Percentiles rank a stretch among this genome's conserved stretches.
phyloP scores from a whole-genome alignment of 1,140 invertebrate species.

The Pseudomyrmex gracilis region DNA sequence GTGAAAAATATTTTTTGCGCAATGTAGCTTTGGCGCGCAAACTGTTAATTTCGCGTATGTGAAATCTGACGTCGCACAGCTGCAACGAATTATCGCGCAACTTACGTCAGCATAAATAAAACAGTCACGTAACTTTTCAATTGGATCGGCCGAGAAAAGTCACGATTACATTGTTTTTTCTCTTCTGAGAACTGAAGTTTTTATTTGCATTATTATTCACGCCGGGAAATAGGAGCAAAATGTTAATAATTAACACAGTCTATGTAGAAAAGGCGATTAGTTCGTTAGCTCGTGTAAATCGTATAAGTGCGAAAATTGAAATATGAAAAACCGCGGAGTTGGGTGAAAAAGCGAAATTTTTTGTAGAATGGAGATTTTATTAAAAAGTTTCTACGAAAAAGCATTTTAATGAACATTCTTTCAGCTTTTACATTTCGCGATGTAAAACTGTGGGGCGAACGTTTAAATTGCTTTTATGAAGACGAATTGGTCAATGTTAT shows the following conservation, averaged over 20 bases:
- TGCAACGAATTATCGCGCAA: conserved; percentile 37
- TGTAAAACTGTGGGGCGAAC: conserved; percentile 23
- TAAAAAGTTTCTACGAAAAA: conserved; percentile 37
- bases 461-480: conserved; percentile 43
- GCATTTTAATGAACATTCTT: conserved; percentile 45
- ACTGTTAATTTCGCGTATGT: conserved; percentile 42
- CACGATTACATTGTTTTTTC: too few relatives aligned
- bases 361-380: conserved; percentile 48
- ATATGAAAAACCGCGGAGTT: conserved; percentile 2
- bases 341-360: conserved; percentile 34
- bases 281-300: conserved; percentile 1
- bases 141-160: too few relatives aligned
- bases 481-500: conserved; percentile 32
- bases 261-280: neutral
- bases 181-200: too few relatives aligned
- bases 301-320: conserved; percentile 8
- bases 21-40: neutral
- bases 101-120: conserved; percentile 36
- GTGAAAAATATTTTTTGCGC: conserved; percentile 44
- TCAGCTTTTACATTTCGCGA: conserved; percentile 29
- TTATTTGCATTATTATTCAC: too few relatives aligned
- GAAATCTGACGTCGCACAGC: conserved; percentile 43
- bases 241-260: too few relatives aligned
- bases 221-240: too few relatives aligned
- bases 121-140: neutral